A percentile compares a stretch with the other conserved stretches of the same genome.
phyloP scores from a whole-genome alignment of 1,140 invertebrate genomes.

The Rhagoletis zephyria region DNA sequence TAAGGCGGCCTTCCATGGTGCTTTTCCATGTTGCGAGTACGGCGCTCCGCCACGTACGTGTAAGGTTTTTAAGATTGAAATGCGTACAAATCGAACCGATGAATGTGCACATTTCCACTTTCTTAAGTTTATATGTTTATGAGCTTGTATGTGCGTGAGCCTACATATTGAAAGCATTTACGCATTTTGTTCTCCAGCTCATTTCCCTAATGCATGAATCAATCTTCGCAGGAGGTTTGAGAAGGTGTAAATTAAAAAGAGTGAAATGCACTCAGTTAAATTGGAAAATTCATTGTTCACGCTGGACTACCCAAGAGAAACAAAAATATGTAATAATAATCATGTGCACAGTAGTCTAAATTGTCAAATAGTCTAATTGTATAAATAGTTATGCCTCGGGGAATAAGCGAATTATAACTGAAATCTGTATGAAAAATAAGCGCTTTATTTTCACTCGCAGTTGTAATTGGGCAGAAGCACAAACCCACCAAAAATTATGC shows the following conservation, averaged over 20 bases:
- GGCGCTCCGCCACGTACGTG: background rate
- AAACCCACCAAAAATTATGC: too few relatives aligned
- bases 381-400: too few relatives aligned
- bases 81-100: background rate
- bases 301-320: slow-evolving; percentile 10
- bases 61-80: background rate
- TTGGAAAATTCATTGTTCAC: slow-evolving; percentile 43
- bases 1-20: background rate
- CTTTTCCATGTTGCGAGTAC: background rate
- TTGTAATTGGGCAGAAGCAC: too few relatives aligned
- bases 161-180: background rate
- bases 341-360: background rate
- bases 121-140: background rate
- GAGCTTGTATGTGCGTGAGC: background rate
- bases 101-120: too few relatives aligned
- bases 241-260: background rate
- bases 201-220: slow-evolving; percentile 21
- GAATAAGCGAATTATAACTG: too few relatives aligned
- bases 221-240: background rate
- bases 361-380: too few relatives aligned
- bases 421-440: too few relatives aligned
- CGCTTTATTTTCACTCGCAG: too few relatives aligned
- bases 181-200: background rate
- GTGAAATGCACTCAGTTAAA: slow-evolving; percentile 42
- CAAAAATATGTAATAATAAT: background rate